phyloP scores from a whole-genome alignment of 2,113 vertebrate species.

The Salvator merianae region DNA sequence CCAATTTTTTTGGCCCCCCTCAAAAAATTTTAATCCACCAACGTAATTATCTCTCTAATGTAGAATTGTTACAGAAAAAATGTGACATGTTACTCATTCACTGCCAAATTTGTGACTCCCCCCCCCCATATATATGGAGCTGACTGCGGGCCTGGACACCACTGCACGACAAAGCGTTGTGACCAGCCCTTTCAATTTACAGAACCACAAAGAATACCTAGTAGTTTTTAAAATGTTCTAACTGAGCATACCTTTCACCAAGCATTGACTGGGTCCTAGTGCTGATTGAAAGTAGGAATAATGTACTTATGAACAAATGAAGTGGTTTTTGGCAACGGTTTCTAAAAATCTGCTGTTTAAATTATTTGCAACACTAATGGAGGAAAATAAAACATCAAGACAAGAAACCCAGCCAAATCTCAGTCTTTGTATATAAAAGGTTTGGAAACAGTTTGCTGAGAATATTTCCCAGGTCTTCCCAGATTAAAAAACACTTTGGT shows the following conservation, averaged over 20 bases:
- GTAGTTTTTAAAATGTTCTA: not conserved
- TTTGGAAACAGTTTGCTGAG: not conserved
- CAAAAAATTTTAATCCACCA: no score
- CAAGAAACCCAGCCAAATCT: slow-evolving; percentile 16
- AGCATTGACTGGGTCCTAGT: not conserved
- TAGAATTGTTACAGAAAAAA: no score
- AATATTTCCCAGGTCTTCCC: not conserved
- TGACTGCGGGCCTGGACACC: no score
- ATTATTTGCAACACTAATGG: slow-evolving; percentile 21
- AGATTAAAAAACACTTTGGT: not conserved
- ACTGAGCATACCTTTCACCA: not conserved
- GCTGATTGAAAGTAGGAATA: not conserved
- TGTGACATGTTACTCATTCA: no score
- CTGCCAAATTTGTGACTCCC: no score
- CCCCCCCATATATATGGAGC: no score
- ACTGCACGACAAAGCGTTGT: no score
- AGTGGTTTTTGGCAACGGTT: slow-evolving; percentile 14
- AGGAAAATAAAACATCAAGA: slow-evolving; percentile 19
- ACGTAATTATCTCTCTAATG: no score
- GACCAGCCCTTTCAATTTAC: not conserved
- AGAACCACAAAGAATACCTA: not conserved
- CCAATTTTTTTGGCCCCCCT: no score
- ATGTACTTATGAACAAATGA: not conserved
- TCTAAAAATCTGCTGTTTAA: slow-evolving; percentile 18
- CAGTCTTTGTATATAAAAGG: not conserved